Base-by-base conservation (phyloP, 2,888 invertebrate genomes). In the Byasa hedistus region DNA sequence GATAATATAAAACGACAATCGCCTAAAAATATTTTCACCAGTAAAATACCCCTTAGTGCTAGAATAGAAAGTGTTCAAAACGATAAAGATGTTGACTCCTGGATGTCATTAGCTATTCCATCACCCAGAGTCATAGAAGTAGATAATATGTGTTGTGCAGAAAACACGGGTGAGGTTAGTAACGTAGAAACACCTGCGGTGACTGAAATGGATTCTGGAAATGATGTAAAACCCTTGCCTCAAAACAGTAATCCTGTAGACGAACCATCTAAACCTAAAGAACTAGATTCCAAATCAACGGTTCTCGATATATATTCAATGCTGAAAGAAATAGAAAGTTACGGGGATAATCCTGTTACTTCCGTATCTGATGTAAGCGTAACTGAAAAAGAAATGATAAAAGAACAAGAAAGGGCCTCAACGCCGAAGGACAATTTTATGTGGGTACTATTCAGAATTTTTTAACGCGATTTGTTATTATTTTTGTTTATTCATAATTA, bases 261-360 rank as follows among this genome's bases (percentile, higher is more conserved):
- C 66, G 80, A 81, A 5, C 19, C 70, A 4, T 71, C 74, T 54
- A 77, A 76, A 65, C 4, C 78, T 3, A 83, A 79, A 52, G 89
- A 89, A 36, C 71, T 90, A 27, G 81, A 76, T 66, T 69, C 82
- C 15, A 84, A 86, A 69, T 87, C 91, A 1, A 88, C 90, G 51
- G 91, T 92, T 1, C 74, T 92, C 32, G 92, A 92, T 76, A 92
- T 92, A 69, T 92, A 91, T 76, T 90, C 92, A 0, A 91, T 92
- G 89, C 74, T 92, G 51, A 91, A 91, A 73, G 92, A 92, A 78
- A 92, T 92, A 55, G 92, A 92, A 69, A 88, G 89, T 70, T 90
- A 82, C 58, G 89, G 87, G 0, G 90, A 91, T 1, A 87, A 87
- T 71, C 89, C 89, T 2, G 87, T 90, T 0, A 76, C 80, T 7